These are phyloP conservation scores for Dendrolimus kikuchii DNA, from an alignment of 1,140 invertebrate genomes.

Conservation along the genomic window DNA sequence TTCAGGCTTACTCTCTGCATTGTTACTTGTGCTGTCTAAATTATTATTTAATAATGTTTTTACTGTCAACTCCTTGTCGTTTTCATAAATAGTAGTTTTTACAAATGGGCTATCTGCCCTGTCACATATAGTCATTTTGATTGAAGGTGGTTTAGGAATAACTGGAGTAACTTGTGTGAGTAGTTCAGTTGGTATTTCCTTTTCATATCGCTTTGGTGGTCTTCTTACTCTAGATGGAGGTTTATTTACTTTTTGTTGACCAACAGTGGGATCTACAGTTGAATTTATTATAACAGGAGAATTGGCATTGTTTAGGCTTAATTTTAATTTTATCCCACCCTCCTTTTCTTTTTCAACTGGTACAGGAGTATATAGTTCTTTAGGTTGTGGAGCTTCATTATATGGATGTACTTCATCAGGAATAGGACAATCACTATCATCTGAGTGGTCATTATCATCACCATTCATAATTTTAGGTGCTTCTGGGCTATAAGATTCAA, in stretches of 20 bases:
- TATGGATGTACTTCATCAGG: slow-evolving; percentile 26
- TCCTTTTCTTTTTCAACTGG: slow-evolving; percentile 41
- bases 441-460: slow-evolving; percentile 47
- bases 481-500: slow-evolving; percentile 19
- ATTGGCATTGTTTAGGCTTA: slow-evolving; percentile 61
- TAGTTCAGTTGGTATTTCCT: slow-evolving; percentile 28
- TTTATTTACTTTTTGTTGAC: slow-evolving; percentile 49
- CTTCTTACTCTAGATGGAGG: slow-evolving; percentile 56
- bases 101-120: slow-evolving; percentile 65
- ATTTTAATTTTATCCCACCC: slow-evolving; percentile 60
- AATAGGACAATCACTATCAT: slow-evolving; percentile 39
- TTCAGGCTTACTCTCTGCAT: slow-evolving; percentile 39
- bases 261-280: slow-evolving; percentile 59
- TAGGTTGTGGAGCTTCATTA: slow-evolving; percentile 20
- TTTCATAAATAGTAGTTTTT: slow-evolving; percentile 61
- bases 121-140: slow-evolving; percentile 67
- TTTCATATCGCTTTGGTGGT: slow-evolving; percentile 67
- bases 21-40: slow-evolving; percentile 28
- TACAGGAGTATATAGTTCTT: slow-evolving; percentile 20
- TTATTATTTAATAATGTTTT: slow-evolving; percentile 59
- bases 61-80: slow-evolving; percentile 47
- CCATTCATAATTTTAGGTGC: slow-evolving; percentile 34
- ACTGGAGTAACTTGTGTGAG: slow-evolving; percentile 9
- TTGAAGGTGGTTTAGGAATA: slow-evolving; percentile 38
- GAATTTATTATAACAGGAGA: slow-evolving; percentile 66